Conservation (phyloP, 2,113 vertebrate species). For the Amphiprion percula region DNA sequence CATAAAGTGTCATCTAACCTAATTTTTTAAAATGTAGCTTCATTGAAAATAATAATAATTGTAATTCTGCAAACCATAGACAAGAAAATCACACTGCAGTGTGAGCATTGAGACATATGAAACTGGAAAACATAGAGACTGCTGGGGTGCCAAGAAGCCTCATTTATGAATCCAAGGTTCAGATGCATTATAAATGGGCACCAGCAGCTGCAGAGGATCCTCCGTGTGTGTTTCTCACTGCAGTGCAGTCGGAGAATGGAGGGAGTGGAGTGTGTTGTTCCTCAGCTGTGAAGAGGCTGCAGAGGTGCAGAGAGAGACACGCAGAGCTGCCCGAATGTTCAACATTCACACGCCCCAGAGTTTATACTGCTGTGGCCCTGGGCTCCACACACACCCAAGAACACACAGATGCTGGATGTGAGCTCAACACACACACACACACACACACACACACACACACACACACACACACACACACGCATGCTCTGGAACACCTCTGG, state of each 20-base stretch:
- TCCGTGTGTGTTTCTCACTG: constrained; percentile 56
- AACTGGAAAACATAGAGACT: neutral
- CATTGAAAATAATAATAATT: neutral
- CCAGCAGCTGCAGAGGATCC: constrained; percentile 34
- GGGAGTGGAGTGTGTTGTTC: constrained; percentile 71
- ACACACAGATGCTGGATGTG: constrained; percentile 64
- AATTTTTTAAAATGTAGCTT: neutral
- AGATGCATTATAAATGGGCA: constrained; percentile 47
- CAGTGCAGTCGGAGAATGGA: constrained; percentile 62
- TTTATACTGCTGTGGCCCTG: constrained; percentile 62
- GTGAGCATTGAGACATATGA: neutral
- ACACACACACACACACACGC: neutral
- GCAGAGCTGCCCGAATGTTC: constrained; percentile 64
- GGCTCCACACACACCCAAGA: constrained; percentile 71
- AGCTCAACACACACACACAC: constrained; percentile 13
- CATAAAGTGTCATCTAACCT: neutral
- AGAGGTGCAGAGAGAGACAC: constrained; percentile 61
- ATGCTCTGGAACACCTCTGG: constrained; percentile 29
- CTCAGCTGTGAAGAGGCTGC: constrained; percentile 63
- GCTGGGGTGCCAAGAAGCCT: constrained; percentile 13
- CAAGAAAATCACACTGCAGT: neutral
- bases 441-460: too few species aligned
- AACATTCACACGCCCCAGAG: constrained; percentile 77
- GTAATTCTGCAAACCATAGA: constrained; percentile 14
- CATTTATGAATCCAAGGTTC: constrained; percentile 20